A percentile compares a stretch with the other conserved stretches of the same genome.
Conservation (phyloP, 2,888 invertebrate species). For the Lydus trimaculatus region DNA sequence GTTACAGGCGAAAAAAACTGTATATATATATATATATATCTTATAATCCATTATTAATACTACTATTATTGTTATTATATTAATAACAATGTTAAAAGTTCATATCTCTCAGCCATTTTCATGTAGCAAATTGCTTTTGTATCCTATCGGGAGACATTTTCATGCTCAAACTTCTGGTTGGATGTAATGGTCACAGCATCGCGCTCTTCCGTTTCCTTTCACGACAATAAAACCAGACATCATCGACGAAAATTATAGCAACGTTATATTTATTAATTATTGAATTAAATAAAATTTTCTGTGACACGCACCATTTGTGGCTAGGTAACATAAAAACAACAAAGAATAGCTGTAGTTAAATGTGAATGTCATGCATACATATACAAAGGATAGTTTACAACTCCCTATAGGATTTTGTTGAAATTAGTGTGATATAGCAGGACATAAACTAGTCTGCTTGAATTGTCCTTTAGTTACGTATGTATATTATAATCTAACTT, state of each 20-base stretch:
- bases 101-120: conserved; percentile 43
- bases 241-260: neutral
- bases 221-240: conserved; percentile 29
- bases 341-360: neutral
- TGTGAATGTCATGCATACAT: neutral
- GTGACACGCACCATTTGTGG: neutral
- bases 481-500: conserved; percentile 32
- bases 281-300: neutral
- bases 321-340: neutral
- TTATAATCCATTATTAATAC: neutral
- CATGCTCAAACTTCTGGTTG: conserved; percentile 45
- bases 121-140: conserved; percentile 45
- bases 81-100: conserved; percentile 41
- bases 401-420: neutral
- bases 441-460: conserved; percentile 24
- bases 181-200: conserved; percentile 41
- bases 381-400: neutral
- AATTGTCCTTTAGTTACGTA: conserved; percentile 28
- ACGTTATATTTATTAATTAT: neutral
- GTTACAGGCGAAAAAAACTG: neutral
- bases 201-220: conserved; percentile 42
- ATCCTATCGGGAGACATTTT: conserved; percentile 46
- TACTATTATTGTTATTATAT: conserved; percentile 25
- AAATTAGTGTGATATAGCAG: conserved; percentile 23
- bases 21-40: neutral